Base-by-base conservation (phyloP, 2,888 invertebrate genomes). In the Agrotis exclamationis region DNA sequence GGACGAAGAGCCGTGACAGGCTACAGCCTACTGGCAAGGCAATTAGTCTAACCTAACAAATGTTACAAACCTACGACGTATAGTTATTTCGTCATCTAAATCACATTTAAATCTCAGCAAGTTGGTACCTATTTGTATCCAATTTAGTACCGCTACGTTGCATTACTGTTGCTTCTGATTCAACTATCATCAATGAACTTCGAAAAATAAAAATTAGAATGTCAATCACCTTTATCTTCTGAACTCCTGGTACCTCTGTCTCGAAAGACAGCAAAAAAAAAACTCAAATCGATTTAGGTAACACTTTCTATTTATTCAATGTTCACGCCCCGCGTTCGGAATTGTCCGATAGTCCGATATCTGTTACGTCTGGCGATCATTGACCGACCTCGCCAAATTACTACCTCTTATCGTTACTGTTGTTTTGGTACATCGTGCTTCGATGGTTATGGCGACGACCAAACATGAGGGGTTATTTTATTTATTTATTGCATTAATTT, bases 341-440 rank as follows among this genome's bases (percentile, higher is more conserved):
- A 53, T 51, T 65, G 63, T 64, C 28, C n/a, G 54, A 73, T 70
- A 80, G 63, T 64, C 28, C n/a, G 54, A 73, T 70, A 80, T 71
- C 63, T 64, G 51, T 76, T 69, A 73, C 76, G 73, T 76, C 56
- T 66, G 13, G 53, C 64, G 67, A 72, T 69, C 64, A 56, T 51
- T 78, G 63, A 51, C 57, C 67, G 74, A 67, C 67, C 75, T 79
- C 59, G 48, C 47, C 59, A 57, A 79, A 79, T 74, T 66, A 51
- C 24, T 75, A 79, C 67, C 79, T 76, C 80, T 63, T 71, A 44
- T 65, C 16, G 58, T 79, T 70, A 51, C 76, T 79, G 79, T 68
- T 63, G 24, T 65, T 57, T 58, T 79, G 58, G 79, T 79, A 48
- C 47, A 64, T 58, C 51, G 28, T 24, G 18, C 18, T 56, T 53